Percentiles rank a stretch among this genome's conserved stretches.
Evolutionary conservation across 1,140 invertebrate genomes (phyloP).

Genomic region (Philopotamus ludificatus): DNA sequence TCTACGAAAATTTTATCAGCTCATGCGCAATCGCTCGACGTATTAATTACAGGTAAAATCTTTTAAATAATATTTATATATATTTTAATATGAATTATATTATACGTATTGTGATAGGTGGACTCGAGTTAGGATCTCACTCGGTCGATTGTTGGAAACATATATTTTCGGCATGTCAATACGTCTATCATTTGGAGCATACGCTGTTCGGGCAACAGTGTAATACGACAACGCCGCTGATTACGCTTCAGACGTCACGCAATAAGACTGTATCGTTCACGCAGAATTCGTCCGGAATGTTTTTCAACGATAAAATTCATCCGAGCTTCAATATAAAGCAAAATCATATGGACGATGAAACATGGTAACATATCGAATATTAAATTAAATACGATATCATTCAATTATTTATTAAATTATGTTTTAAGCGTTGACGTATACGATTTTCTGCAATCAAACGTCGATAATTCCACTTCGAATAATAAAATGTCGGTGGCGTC

Average conservation of each 20-base stretch:
- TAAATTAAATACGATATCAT: too few species aligned
- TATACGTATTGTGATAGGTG: constrained; percentile 58
- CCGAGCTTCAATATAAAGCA: constrained; percentile 40
- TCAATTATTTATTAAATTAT: too few species aligned
- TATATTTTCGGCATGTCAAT: constrained; percentile 88
- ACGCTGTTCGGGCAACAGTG: constrained; percentile 72
- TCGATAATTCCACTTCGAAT: constrained; percentile 61
- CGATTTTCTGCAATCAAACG: constrained; percentile 73
- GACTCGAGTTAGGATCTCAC: constrained; percentile 86
- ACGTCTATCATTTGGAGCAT: constrained; percentile 86
- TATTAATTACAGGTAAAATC: constrained; percentile 64
- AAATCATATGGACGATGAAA: constrained; percentile 63
- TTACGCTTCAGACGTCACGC: constrained; percentile 52
- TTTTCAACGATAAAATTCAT: constrained; percentile 41
- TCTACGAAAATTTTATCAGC: constrained; percentile 75
- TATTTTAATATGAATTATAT: constrained; percentile 16
- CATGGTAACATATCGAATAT: too few species aligned
- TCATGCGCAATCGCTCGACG: constrained; percentile 87
- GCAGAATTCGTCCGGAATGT: constrained; percentile 50
- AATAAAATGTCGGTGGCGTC: constrained; percentile 55
- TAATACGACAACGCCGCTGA: constrained; percentile 51
- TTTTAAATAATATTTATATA: neutral
- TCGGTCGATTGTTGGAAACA: constrained; percentile 91
- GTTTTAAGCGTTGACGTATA: constrained; percentile 75
- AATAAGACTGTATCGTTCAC: constrained; percentile 59